Percentiles rank a stretch among this genome's conserved stretches.
These are phyloP conservation scores for Volucella inanis DNA, from an alignment of 2,888 invertebrate species.

Conservation along the genomic window DNA sequence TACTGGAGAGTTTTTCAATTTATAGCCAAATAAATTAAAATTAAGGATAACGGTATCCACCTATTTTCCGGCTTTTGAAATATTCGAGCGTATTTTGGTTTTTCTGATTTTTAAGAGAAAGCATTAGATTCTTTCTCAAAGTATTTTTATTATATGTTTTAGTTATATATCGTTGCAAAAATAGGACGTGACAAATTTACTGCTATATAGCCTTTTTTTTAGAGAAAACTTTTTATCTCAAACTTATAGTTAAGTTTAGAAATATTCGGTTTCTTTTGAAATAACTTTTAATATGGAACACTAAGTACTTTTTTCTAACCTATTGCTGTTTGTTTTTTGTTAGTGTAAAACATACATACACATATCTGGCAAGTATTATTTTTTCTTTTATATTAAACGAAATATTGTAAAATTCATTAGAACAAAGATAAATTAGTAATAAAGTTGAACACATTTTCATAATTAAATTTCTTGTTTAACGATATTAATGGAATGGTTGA, in stretches of 20 bases:
- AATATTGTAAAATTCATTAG: no score
- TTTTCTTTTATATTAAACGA: no score
- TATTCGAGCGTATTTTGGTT: slow-evolving; percentile 13
- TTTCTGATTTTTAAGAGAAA: slow-evolving; percentile 42
- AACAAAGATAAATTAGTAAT: no score
- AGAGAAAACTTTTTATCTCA: slow-evolving; percentile 20
- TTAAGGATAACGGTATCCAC: slow-evolving; percentile 33
- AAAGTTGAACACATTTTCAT: no score
- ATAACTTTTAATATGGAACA: slow-evolving; percentile 59
- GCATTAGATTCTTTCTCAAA: slow-evolving; percentile 42
- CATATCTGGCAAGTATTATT: slow-evolving; percentile 41
- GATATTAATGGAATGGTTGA: no score
- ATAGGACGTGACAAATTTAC: slow-evolving; percentile 82
- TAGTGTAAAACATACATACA: slow-evolving; percentile 31
- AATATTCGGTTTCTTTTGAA: slow-evolving; percentile 41
- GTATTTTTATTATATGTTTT: slow-evolving; percentile 56
- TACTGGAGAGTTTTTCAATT: slow-evolving; percentile 6
- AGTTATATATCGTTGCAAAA: slow-evolving; percentile 82
- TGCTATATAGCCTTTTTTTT: slow-evolving; percentile 44
- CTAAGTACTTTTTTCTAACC: slow-evolving; percentile 40
- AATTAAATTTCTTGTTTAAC: no score
- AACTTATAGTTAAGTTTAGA: slow-evolving; percentile 58
- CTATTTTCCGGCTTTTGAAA: slow-evolving; percentile 67
- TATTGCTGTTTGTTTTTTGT: slow-evolving; percentile 30
- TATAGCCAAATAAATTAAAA: slow-evolving; percentile 18